Conservation (phyloP, 2,113 vertebrate genomes). For the Pycnonotus jocosus region DNA sequence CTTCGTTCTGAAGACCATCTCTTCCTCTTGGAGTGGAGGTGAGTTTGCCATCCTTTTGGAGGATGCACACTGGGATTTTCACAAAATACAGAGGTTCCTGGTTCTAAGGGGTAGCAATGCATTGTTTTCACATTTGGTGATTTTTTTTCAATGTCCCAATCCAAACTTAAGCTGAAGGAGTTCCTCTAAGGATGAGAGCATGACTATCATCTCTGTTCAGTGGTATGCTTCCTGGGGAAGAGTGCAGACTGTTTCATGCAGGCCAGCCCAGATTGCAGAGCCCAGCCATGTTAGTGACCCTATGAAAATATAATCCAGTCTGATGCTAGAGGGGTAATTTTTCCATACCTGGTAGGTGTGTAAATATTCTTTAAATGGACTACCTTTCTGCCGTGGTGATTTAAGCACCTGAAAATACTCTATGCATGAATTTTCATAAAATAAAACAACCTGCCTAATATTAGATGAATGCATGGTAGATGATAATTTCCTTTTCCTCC, state of each 20-base stretch:
- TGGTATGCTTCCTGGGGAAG: not conserved
- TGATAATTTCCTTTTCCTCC: not conserved
- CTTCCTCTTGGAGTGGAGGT: not conserved
- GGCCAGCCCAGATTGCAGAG: not conserved
- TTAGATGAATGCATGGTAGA: accelerated
- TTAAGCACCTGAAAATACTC: not conserved
- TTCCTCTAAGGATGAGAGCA: not conserved
- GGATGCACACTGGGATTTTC: not conserved
- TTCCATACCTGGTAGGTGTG: not conserved
- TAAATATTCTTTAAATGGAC: not conserved
- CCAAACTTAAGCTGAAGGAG: not conserved
- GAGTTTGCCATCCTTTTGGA: not conserved
- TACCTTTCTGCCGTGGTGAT: not conserved
- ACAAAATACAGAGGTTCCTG: not conserved
- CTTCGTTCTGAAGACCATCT: not conserved
- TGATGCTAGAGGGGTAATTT: not conserved
- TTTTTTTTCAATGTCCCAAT: not conserved
- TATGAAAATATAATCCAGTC: not conserved
- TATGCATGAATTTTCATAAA: not conserved
- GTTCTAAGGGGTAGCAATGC: not conserved
- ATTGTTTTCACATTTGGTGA: not conserved
- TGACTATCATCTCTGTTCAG: not conserved
- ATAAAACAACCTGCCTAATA: not conserved
- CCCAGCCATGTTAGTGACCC: not conserved
- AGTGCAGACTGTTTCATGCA: not conserved